Evolutionary conservation across 92 coral and sea anemone species (phyloP), one percentile per base, ranked within the genome.

Genomic region (Umimayanthus chanpuru): DNA sequence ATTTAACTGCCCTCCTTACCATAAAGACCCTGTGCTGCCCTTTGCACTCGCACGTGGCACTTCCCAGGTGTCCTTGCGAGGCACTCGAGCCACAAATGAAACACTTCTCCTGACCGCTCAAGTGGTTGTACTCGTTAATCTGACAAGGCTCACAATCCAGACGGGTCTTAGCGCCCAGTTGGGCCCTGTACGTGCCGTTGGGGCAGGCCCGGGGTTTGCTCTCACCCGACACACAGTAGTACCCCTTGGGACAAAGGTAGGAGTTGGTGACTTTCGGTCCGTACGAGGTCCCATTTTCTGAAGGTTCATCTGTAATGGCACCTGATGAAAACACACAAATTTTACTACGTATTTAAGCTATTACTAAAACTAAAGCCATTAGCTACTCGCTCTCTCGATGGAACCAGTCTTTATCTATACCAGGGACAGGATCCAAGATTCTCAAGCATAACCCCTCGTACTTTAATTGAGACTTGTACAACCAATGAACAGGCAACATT

Each of bases 281-380:
- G 66, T 87, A 86, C 3, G 77, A 82, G 29, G 97, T 89, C 11
- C 90, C 93, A 81, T 97, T 95, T 79, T 80, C 90, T 1, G 92
- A 92, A 23, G 99, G 99, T 11, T 91, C 91, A 77, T 97, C 99
- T 65, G 99, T 95, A 25, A 88, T 94, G n/a, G 99, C 99, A 38
- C 98, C 98, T 96, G 86, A 18, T 50, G 56, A 90, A 76, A 39
- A 9, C 76, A 89, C 14, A 65, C 61, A 20, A 61, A 21, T 25
- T 20, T 61, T 21, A 61, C 25, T 61, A 5, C 5, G 26, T 61
- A 18, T 61, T 61, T 61, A 6, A 3, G n/a, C 6, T 4, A 21
- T 61, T 8, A n/a, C 68, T 20, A 4, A 3, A 61, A 7, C 1
- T 61, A 61, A 20, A 61, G 9, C 15, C 15, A 20, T 20, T 20